Conservation (phyloP, 2,888 invertebrate species). For the Cremastinae sp. region DNA sequence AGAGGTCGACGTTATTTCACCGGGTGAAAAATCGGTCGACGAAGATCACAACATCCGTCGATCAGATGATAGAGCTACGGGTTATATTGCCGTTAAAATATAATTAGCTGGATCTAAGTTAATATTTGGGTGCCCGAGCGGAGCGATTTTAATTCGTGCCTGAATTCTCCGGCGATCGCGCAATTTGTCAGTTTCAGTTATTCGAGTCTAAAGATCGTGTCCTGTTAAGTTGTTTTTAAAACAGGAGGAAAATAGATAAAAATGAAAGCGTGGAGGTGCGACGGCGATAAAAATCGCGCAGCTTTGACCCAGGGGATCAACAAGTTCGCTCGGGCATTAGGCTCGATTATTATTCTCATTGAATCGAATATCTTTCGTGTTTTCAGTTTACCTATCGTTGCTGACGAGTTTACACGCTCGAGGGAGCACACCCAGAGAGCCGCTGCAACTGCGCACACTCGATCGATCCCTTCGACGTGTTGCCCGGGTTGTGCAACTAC, state of each 20-base stretch:
- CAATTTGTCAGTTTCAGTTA: not conserved
- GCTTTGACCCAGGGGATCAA: no score
- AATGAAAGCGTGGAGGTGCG: no score
- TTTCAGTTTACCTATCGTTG: conserved; percentile 15
- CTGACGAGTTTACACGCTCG: conserved; percentile 2
- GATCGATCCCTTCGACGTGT: conserved; percentile 38
- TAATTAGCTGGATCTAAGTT: conserved; percentile 30
- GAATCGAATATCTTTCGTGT: not conserved
- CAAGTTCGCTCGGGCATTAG: no score
- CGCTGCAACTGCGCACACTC: conserved; percentile 44
- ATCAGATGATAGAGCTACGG: conserved; percentile 38
- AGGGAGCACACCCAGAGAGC: conserved; percentile 43
- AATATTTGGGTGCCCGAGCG: conserved; percentile 38
- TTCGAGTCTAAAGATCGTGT: not conserved
- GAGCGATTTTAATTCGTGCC: not conserved
- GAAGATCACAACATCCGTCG: conserved; percentile 62
- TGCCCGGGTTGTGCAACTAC: conserved; percentile 55
- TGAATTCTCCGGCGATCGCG: not conserved
- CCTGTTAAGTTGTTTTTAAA: no score
- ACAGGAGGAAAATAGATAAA: no score
- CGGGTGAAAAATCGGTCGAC: conserved; percentile 56
- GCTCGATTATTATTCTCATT: conserved; percentile 5
- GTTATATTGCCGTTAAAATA: conserved; percentile 5
- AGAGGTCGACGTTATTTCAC: conserved; percentile 55
- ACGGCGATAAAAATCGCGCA: no score